Conservation (phyloP, 2,113 vertebrate genomes). For the Tursiops truncatus region DNA sequence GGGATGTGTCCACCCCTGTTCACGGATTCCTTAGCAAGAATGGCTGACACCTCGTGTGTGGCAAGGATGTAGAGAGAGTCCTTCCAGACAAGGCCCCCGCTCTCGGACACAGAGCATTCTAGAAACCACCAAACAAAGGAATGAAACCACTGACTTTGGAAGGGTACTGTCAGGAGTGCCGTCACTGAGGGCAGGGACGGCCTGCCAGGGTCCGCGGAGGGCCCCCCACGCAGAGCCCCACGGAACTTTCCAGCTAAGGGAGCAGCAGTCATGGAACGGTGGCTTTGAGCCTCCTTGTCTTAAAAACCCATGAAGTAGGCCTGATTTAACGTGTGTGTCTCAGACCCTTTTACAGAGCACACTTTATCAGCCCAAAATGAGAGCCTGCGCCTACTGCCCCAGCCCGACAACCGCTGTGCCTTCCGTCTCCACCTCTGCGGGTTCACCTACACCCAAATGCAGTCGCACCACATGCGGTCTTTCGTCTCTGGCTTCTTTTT, state of each 20-base stretch:
- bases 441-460: accelerated
- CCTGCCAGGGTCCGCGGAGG: not conserved
- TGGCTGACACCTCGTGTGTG: not conserved
- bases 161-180: accelerated
- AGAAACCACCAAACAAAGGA: not conserved
- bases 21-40: not conserved
- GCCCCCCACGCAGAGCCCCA: too few species aligned
- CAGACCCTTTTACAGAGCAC: not conserved
- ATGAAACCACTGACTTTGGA: not conserved
- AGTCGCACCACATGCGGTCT: accelerated
- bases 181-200: accelerated
- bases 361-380: not conserved
- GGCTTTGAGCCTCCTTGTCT: too few species aligned
- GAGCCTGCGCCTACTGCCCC: not conserved
- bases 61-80: not conserved
- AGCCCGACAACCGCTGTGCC: accelerated
- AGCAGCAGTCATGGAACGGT: accelerated
- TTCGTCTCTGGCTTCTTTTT: accelerated
- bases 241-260: not conserved
- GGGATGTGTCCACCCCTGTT: accelerated
- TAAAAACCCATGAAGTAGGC: not conserved
- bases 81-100: not conserved
- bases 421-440: not conserved
- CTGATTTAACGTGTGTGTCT: not conserved
- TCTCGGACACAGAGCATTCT: too few species aligned